Base-by-base conservation (phyloP, 2,797 vertebrate species). In the Halcyon smyrnensis region DNA sequence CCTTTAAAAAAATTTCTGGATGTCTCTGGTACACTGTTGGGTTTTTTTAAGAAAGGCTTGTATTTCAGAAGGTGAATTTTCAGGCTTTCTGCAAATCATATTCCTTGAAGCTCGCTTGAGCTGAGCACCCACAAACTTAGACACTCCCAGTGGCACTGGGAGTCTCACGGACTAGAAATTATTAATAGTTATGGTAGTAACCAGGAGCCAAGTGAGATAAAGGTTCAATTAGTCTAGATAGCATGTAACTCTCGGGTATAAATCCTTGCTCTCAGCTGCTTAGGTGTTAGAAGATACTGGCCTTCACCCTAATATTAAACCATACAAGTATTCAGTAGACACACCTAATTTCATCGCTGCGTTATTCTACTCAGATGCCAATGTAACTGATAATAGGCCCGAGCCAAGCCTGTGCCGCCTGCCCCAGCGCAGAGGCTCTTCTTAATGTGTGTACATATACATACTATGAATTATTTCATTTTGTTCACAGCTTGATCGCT, bases 151-250 rank as follows among this genome's bases (percentile, higher is more conserved):
- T 80, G 51, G 39, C 79, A 65, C 46, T 56, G 37, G 46, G 27
- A 81, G 28, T 78, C 41, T 93, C 64, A 67, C 3, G 2, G 32
- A 62, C 53, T 54, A 69, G 81, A 64, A 93, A 83, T 95, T 70
- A 93, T 84, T 91, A 73, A 78, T 93, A 93, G 50, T 70, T 83
- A 30, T 9, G 41, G 68, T 75, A 89, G 78, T 82, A 83, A 65
- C 43, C 67, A 89, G 54, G 46, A 90, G 86, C 91, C 88, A 92
- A 92, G 18, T 50, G 75, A 96, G 92, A 93, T 93, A 93, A 92
- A 92, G 34, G 64, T 82, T 43, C 78, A 80, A 25, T 96, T 96
- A 93, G 84, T 78, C 15, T 65, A 87, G 92, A 68, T 90, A 92
- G 74, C 43, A 27, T 78, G 60, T 90, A 95, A 80, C 60, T 87